A percentile compares a stretch with the other conserved stretches of the same genome.
phyloP scores from a whole-genome alignment of 2,113 vertebrate species.

The Aspidoscelis tigris region DNA sequence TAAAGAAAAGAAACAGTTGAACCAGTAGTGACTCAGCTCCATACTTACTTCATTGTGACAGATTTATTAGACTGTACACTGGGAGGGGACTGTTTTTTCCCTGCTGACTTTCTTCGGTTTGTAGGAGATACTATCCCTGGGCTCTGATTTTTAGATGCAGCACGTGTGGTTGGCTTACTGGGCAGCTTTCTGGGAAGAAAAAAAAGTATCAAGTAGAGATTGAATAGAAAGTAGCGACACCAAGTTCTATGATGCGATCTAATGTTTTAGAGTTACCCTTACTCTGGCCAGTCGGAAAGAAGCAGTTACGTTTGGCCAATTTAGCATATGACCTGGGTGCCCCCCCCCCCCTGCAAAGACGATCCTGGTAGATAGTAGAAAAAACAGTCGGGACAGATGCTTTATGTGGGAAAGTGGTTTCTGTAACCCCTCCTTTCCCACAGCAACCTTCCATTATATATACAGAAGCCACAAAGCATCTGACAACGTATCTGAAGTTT shows the following conservation, averaged over 20 bases:
- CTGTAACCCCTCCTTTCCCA: background rate
- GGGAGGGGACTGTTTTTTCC: conserved; percentile 64
- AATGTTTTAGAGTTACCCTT: background rate
- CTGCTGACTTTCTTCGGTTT: conserved; percentile 66
- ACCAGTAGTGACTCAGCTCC: conserved; percentile 45
- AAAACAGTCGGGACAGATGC: background rate
- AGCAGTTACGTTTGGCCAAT: background rate
- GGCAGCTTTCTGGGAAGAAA: conserved; percentile 75
- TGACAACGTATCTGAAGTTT: background rate
- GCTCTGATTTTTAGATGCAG: conserved; percentile 75
- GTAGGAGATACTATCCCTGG: conserved; percentile 70
- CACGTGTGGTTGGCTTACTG: conserved; percentile 78
- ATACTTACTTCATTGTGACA: conserved; percentile 71
- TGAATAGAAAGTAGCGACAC: background rate
- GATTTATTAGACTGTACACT: conserved; percentile 69
- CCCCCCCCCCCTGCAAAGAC: too few relatives aligned
- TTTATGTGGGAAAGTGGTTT: background rate
- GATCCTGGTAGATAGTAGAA: background rate
- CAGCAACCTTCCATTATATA: background rate
- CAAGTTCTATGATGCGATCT: background rate
- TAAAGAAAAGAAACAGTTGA: conserved; percentile 7
- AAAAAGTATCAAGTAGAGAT: background rate
- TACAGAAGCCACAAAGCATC: background rate
- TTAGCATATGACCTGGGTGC: background rate
- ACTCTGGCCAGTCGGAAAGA: background rate